A percentile compares a stretch with the other conserved stretches of the same genome.
Conservation (phyloP, 2,888 invertebrate species). For the Latrodectus elegans region DNA sequence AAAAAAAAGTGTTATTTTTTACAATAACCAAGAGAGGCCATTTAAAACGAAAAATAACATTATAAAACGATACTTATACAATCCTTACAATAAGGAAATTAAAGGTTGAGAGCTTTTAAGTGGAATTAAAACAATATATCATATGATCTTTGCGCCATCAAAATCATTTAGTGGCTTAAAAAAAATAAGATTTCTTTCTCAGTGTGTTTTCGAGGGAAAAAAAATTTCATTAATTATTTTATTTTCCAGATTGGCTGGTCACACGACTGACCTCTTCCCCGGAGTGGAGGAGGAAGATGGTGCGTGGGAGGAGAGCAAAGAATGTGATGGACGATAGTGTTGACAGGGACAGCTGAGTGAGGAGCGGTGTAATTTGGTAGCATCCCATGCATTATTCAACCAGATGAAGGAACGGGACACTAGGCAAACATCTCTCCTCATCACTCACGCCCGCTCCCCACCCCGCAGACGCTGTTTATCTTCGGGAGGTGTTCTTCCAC, state of each 20-base stretch:
- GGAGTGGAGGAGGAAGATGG: not conserved
- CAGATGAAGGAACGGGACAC: slow-evolving; percentile 13
- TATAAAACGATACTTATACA: too few species aligned
- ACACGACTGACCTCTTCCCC: slow-evolving; percentile 1
- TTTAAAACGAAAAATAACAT: too few species aligned
- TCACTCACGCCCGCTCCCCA: slow-evolving; percentile 16
- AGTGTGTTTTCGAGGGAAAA: not conserved
- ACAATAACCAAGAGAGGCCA: too few species aligned
- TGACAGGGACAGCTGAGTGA: slow-evolving; percentile 32
- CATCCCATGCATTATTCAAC: slow-evolving; percentile 56
- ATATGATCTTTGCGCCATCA: too few species aligned
- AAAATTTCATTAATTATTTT: not conserved
- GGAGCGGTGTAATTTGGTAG: slow-evolving; percentile 36
- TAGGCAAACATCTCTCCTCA: slow-evolving; percentile 22
- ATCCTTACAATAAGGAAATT: too few species aligned
- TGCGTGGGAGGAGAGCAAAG: not conserved
- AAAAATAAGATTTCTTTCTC: too few species aligned
- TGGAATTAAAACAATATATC: too few species aligned
- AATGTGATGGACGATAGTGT: slow-evolving; percentile 2
- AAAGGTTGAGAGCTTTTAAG: too few species aligned
- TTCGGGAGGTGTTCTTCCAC: slow-evolving; percentile 15
- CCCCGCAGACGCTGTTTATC: slow-evolving; percentile 28
- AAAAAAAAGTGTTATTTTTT: too few species aligned
- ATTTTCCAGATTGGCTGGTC: not conserved
- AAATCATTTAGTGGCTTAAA: too few species aligned